Evolutionary conservation across 2,113 vertebrate species (phyloP).

Genomic region (Chionis minor): DNA sequence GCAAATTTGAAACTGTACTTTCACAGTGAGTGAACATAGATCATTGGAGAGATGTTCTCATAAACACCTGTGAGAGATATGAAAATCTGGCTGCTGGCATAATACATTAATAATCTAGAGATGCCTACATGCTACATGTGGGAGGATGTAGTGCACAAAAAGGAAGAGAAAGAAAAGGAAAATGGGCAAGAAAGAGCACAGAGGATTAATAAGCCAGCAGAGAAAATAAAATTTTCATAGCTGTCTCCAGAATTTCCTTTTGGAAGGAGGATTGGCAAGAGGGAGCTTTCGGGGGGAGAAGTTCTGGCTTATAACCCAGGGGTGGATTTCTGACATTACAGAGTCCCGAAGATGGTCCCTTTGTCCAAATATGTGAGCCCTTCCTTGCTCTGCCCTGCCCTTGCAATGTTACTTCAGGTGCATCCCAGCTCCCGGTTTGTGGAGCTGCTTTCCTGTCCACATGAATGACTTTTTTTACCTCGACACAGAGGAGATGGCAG

Average conservation of each 20-base stretch:
- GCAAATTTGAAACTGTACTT: constrained; percentile 38
- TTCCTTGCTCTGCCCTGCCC: background rate
- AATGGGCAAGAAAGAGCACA: background rate
- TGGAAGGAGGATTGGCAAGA: background rate
- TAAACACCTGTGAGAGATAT: background rate
- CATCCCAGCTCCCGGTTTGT: background rate
- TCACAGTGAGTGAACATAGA: background rate
- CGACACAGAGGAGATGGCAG: background rate
- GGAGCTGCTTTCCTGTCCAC: background rate
- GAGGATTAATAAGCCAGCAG: background rate
- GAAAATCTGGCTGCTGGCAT: constrained; percentile 5
- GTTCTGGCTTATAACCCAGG: background rate
- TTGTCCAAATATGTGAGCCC: background rate
- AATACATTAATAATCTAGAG: background rate
- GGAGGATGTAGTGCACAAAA: background rate
- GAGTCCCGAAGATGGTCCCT: background rate
- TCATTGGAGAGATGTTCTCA: background rate
- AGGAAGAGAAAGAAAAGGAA: background rate
- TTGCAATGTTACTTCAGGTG: background rate
- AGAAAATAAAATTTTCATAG: background rate
- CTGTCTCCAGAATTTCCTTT: background rate
- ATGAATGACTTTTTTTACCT: background rate
- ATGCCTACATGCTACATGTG: background rate
- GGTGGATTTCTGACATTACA: background rate
- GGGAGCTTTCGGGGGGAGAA: background rate